Evolutionary conservation across 2,797 vertebrate genomes (phyloP).

Genomic region (Gadopsis marmoratus): DNA sequence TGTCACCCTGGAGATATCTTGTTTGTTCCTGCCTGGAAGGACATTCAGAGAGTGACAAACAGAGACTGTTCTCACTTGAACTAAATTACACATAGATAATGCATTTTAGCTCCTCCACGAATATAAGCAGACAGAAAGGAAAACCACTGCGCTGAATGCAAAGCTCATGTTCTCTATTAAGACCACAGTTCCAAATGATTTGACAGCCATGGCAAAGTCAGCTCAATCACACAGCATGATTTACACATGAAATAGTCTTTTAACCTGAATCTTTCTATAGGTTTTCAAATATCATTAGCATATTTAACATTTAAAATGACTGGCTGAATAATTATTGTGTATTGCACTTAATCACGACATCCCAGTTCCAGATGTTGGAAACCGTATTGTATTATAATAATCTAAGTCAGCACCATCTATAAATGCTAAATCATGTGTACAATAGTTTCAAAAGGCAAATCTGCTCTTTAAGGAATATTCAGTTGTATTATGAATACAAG

Average conservation of each 20-base stretch:
- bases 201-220: slow-evolving; percentile 44
- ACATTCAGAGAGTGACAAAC: slow-evolving; percentile 48
- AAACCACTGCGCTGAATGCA: slow-evolving; percentile 35
- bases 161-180: slow-evolving; percentile 31
- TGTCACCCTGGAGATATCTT: slow-evolving; percentile 47
- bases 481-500: neutral
- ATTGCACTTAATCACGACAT: neutral
- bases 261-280: slow-evolving; percentile 30
- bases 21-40: slow-evolving; percentile 56
- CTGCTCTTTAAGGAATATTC: neutral
- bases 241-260: slow-evolving; percentile 35
- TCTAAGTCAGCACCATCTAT: neutral
- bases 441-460: neutral
- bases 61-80: slow-evolving; percentile 37
- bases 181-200: slow-evolving; percentile 23
- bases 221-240: slow-evolving; percentile 29
- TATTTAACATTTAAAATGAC: slow-evolving; percentile 25
- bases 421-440: neutral
- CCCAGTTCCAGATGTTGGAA: neutral
- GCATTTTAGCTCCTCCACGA: slow-evolving; percentile 34
- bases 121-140: slow-evolving; percentile 23
- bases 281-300: slow-evolving; percentile 41
- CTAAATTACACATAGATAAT: slow-evolving; percentile 41
- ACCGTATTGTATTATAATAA: neutral
- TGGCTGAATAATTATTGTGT: neutral